Evolutionary conservation across 2,113 vertebrate species (phyloP).

Genomic region (Oxygymnocypris stewartii): DNA sequence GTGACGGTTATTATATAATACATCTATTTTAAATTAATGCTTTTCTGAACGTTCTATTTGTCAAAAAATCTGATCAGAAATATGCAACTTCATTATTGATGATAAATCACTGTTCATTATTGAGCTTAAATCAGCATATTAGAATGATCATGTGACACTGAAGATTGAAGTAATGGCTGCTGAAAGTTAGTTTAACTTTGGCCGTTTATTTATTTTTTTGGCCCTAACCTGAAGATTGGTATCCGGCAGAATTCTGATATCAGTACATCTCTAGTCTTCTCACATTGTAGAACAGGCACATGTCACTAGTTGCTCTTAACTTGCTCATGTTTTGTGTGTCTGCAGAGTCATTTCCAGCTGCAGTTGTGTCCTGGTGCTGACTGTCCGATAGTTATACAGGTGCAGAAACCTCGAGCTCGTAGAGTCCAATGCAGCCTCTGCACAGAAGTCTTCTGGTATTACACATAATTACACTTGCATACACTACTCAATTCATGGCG

Average conservation of each 20-base stretch:
- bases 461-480: background rate
- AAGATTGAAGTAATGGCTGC: background rate
- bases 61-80: background rate
- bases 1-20: no score
- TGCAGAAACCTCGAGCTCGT: slow-evolving; percentile 95
- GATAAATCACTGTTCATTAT: background rate
- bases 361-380: slow-evolving; percentile 98
- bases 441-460: slow-evolving; percentile 97
- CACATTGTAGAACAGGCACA: background rate
- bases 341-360: slow-evolving; percentile 96
- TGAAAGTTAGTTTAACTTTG: background rate
- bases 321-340: background rate
- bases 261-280: background rate
- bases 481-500: background rate
- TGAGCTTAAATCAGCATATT: background rate
- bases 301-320: background rate
- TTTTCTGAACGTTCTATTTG: background rate
- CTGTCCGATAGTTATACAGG: slow-evolving; percentile 98
- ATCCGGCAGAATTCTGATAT: background rate
- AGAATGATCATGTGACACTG: background rate
- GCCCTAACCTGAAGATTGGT: background rate
- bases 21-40: background rate
- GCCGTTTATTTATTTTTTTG: background rate
- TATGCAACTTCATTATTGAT: background rate
- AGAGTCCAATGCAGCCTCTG: slow-evolving; percentile 97